Evolutionary conservation across 2,797 vertebrate genomes (phyloP), one percentile per base, ranked within the genome.

Genomic region (Cyprinella venusta): DNA sequence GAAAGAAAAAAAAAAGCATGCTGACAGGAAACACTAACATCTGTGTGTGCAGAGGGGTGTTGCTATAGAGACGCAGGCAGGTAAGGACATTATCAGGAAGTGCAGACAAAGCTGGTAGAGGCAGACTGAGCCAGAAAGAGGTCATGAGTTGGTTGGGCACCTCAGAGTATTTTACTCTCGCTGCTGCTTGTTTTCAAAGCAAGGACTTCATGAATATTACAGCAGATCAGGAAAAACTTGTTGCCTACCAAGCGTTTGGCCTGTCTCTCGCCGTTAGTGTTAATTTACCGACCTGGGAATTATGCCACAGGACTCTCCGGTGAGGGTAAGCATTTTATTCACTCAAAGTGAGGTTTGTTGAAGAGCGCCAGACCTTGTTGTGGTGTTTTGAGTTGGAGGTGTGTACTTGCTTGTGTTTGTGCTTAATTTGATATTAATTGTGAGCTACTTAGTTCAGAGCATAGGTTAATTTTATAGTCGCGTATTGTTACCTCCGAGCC

Each of bases 21-120:
- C 77, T 67, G 87, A 91, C 93, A 94, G 94, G 93, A 95, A 94
- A 86, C 54, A 8, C 78, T 64, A 83, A 76, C 68, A 71, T 85
- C 84, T 84, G 84, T 87, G 84, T 87, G 86, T 84, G 89, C 63
- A 50, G 76, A 79, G 84, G 83, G 56, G 76, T 87, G 93, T 94
- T 91, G 88, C 93, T 85, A 89, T 92, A 89, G 94, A 84, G 90
- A 94, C 92, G 82, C n/a, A 30, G n/a, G 54, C 84, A 89, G 93
- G 93, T 94, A 89, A 90, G 77, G 77, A 80, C 85, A 87, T 91
- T 86, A 88, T 90, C 90, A 90, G 88, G 86, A 90, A 86, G 85
- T 88, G 67, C 69, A 84, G 80, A 84, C 88, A 88, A 89, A 88
- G 88, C 89, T 91, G 89, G 88, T 82, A 86, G 76, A 84, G 78